These are phyloP conservation scores for Brachycybe producta DNA, from an alignment of 2,888 invertebrate species.

Conservation along the genomic window DNA sequence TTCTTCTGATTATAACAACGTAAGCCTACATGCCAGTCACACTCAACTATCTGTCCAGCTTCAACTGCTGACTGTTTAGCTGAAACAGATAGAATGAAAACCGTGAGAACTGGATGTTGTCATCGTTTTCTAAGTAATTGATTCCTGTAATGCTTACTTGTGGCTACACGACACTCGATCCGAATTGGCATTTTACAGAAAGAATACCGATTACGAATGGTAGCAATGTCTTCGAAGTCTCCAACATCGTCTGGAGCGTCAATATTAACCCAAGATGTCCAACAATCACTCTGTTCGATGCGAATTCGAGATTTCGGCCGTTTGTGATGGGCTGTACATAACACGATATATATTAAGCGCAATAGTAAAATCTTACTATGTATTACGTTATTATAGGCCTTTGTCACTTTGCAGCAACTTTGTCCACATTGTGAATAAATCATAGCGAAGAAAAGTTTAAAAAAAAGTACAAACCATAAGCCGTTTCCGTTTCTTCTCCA, in stretches of 20 bases:
- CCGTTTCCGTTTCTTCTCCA: too few relatives aligned
- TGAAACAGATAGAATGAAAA: too few relatives aligned
- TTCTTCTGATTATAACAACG: constrained; percentile 26
- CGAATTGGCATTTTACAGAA: constrained; percentile 23
- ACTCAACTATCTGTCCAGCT: constrained; percentile 22
- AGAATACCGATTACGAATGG: constrained; percentile 18
- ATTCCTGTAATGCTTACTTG: too few relatives aligned
- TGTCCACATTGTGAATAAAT: too few relatives aligned
- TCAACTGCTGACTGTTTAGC: background rate
- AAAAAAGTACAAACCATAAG: too few relatives aligned
- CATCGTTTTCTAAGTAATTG: too few relatives aligned
- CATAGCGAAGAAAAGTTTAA: too few relatives aligned
- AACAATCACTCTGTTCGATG: constrained; percentile 27
- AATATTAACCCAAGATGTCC: constrained; percentile 30
- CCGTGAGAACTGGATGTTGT: too few relatives aligned
- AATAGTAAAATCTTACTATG: too few relatives aligned
- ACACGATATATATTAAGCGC: background rate
- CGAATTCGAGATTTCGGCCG: background rate
- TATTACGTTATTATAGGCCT: too few relatives aligned
- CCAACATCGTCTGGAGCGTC: constrained; percentile 24
- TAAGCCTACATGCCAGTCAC: constrained; percentile 27
- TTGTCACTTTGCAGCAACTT: too few relatives aligned
- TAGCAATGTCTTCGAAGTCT: constrained; percentile 24
- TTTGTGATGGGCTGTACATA: constrained; percentile 22
- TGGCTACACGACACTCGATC: constrained; percentile 22